Conservation (phyloP, 2,888 invertebrate species). For the Rapana venosa region DNA sequence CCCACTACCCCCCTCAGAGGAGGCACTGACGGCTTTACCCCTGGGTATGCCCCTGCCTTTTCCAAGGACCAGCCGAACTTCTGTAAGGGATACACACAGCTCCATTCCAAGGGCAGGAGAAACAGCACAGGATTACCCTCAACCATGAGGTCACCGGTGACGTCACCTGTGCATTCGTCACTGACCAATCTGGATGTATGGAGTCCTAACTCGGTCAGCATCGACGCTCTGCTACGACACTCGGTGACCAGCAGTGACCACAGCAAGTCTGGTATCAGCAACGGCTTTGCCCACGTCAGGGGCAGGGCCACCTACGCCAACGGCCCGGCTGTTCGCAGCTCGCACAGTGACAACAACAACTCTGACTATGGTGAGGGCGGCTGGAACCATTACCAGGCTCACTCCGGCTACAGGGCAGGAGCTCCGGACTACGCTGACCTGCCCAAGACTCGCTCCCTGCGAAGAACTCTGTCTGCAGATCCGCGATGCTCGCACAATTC, state of each 20-base stretch:
- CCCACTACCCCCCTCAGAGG: background rate
- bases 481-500: background rate
- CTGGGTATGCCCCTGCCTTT: background rate
- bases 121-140: background rate
- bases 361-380: background rate
- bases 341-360: background rate
- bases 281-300: background rate
- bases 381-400: background rate
- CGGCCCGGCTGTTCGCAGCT: background rate
- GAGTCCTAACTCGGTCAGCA: slow-evolving; percentile 49
- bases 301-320: background rate
- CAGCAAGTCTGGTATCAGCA: background rate
- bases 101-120: background rate
- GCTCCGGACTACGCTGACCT: background rate
- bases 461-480: slow-evolving; percentile 32
- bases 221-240: slow-evolving; percentile 39
- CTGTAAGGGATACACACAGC: background rate
- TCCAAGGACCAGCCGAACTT: background rate
- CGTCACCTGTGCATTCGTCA: slow-evolving; percentile 24
- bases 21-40: background rate
- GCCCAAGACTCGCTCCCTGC: background rate
- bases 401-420: background rate
- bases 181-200: slow-evolving; percentile 44
- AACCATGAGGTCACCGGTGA: slow-evolving; percentile 5
- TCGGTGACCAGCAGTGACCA: background rate